Conservation (phyloP, 2,113 vertebrate species). For the Cisticola juncidis region DNA sequence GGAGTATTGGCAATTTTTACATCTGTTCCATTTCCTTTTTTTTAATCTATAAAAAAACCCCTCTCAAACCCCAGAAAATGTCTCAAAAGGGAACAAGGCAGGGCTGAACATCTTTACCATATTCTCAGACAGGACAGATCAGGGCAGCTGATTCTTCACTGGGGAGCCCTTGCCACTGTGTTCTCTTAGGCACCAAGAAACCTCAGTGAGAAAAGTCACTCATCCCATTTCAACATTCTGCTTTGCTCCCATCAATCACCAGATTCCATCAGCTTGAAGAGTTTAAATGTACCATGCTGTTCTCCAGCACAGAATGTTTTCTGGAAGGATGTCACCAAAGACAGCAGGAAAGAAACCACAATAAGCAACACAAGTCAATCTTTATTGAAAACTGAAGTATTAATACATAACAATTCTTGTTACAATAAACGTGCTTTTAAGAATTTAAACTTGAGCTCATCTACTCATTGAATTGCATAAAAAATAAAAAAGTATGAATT, state of each 20-base stretch:
- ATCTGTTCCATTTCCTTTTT: neutral
- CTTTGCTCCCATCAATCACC: neutral
- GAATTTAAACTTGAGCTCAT: conserved; percentile 82
- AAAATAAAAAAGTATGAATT: conserved; percentile 80
- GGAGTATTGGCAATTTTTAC: neutral
- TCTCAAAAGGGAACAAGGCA: neutral
- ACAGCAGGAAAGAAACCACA: neutral
- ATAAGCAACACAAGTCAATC: conserved; percentile 86
- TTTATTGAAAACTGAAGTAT: conserved; percentile 89
- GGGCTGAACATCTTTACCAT: neutral
- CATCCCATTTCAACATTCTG: neutral
- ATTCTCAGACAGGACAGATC: neutral
- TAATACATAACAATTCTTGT: conserved; percentile 86
- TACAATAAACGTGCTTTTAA: conserved; percentile 88
- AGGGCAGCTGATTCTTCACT: neutral
- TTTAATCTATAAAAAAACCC: neutral
- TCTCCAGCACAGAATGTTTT: neutral
- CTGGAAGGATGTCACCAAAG: neutral
- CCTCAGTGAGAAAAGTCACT: neutral
- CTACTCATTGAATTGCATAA: conserved; percentile 83
- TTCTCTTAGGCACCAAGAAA: neutral
- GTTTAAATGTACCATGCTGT: neutral
- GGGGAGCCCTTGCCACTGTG: neutral
- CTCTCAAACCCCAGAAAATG: neutral
- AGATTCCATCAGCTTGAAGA: neutral